Conservation (phyloP, 2,888 invertebrate species). For the Macrosoma leucophasiata region DNA sequence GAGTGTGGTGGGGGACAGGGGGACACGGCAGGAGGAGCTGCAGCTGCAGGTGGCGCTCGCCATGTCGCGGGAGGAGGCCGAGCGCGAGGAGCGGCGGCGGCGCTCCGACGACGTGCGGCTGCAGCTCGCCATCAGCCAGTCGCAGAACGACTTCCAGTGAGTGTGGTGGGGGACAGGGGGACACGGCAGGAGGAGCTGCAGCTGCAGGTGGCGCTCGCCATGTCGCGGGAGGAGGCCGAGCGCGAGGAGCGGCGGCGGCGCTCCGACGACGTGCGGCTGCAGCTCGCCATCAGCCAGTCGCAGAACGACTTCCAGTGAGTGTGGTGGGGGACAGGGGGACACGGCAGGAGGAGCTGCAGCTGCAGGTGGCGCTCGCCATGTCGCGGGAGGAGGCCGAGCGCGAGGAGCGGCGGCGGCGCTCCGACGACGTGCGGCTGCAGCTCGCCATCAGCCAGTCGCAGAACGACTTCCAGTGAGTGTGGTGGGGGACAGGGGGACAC, state of each 20-base stretch:
- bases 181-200: conserved; percentile 99
- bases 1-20: too few species aligned
- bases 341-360: conserved; percentile 98
- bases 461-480: conserved; percentile 93
- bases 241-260: conserved; percentile 95
- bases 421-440: conserved; percentile 97
- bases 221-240: conserved; percentile 77
- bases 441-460: conserved; percentile 96
- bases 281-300: conserved; percentile 95
- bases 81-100: conserved; percentile 94
- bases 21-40: conserved; percentile 95
- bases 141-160: conserved; percentile 94
- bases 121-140: conserved; percentile 95
- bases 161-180: too few species aligned
- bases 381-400: conserved; percentile 81
- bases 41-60: conserved; percentile 66
- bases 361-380: background rate
- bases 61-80: conserved; percentile 70
- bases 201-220: conserved; percentile 17
- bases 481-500: too few species aligned
- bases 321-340: too few species aligned
- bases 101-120: conserved; percentile 97
- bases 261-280: conserved; percentile 96
- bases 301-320: conserved; percentile 94
- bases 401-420: conserved; percentile 93